A percentile compares a stretch with the other conserved stretches of the same genome.
Conservation (phyloP, 2,113 vertebrate species). For the Elephantulus edwardii region DNA sequence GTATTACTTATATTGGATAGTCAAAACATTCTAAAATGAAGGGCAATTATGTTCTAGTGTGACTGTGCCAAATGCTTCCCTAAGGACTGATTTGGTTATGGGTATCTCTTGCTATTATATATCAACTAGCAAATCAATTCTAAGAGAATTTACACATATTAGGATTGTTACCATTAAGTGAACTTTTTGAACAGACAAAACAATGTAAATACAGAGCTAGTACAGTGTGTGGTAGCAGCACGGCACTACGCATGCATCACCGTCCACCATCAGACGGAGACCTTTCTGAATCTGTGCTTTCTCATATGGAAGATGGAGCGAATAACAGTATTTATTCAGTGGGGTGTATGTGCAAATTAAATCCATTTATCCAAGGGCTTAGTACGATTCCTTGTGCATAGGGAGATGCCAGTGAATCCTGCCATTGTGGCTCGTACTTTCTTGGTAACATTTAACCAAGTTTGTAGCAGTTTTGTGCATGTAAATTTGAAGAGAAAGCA, state of each 20-base stretch:
- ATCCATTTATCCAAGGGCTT: neutral
- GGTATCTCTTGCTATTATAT: neutral
- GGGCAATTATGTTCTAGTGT: no score
- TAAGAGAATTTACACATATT: neutral
- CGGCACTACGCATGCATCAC: neutral
- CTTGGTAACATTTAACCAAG: neutral
- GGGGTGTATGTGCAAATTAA: neutral
- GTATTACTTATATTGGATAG: neutral
- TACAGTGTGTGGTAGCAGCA: neutral
- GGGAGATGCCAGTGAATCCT: neutral
- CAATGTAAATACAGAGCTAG: neutral
- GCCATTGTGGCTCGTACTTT: neutral
- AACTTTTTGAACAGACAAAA: neutral
- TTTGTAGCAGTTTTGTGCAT: neutral
- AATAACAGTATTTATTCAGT: neutral
- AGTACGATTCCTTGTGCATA: neutral
- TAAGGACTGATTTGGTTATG: neutral
- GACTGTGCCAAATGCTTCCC: neutral
- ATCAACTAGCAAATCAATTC: neutral
- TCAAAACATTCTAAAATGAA: constrained; percentile 12
- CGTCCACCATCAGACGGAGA: neutral
- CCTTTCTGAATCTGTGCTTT: neutral
- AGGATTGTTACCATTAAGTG: neutral
- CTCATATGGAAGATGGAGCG: neutral
- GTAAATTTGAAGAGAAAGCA: neutral